Base-by-base conservation (phyloP, 2,888 invertebrate species). In the Xestia c-nigrum region DNA sequence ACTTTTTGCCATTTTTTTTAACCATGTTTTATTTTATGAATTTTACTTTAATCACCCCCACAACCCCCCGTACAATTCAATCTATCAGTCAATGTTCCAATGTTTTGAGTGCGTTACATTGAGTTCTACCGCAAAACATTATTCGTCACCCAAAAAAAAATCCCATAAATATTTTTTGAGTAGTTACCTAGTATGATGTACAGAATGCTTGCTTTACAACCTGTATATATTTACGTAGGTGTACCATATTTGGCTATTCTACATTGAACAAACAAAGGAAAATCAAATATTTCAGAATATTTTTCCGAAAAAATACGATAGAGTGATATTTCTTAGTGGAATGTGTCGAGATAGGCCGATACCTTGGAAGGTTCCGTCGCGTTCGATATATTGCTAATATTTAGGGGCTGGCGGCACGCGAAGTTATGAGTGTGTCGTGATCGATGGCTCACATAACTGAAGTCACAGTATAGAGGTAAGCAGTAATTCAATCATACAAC, bases 351-450 rank as follows among this genome's bases (percentile, higher is more conserved):
- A 80, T 85, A 75, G 67, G 78, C 43, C 63, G 69, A 67, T 78
- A 80, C 75, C 69, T 76, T 69, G 21, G 21, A 65, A 76, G 43
- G 61, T 87, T 81, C 72, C 55, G 69, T 63, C 74, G 74, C 68
- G 66, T 65, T 74, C 69, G 63, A 80, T 86, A 86, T 86, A 87
- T 81, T 59, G 76, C 63, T 84, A 78, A 86, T 86, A 84, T 86
- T 84, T 70, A 73, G 81, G 57, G 66, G 80, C 76, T 78, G 77
- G 75, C 63, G 67, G 38, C 74, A 78, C 80, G 78, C 76, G 72
- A 82, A 77, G 69, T 81, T 87, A 84, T 81, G 82, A 78, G 69
- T 71, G 38, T 57, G 55, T 69, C 43, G 74, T 87, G 89, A 87
- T 87, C 67, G 85, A 87, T 87, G 71, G 78, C 47, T 71, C 68